Base-by-base conservation (phyloP, 2,113 vertebrate genomes). In the Chaenogobius annularis region DNA sequence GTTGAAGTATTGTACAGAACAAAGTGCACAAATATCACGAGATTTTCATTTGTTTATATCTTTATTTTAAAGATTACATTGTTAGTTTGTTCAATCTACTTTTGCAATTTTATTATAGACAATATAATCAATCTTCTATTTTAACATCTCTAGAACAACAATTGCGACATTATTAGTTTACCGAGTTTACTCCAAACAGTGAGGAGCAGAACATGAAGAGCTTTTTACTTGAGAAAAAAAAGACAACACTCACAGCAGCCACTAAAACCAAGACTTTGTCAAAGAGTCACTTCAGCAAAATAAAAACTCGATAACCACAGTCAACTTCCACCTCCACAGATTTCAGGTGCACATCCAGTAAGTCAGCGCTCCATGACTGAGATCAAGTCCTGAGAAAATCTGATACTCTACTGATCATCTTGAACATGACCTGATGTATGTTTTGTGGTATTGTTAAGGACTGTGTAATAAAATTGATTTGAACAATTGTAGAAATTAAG, bases 201-300 rank as follows among this genome's bases (percentile, higher is more conserved):
- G 62, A 48, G n/a, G 12, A 78, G 75, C 67, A 63, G 47, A n/a
- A 69, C 19, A 78, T 6, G 15, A 31, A 67, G 80, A 52, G 8
- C 10, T 47, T n/a, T 31, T 43, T 17, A 11, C 68, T 72, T 14
- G 10, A 83, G 70, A 87, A 71, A 78, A 82, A 74, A 46, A 52
- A 72, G 44, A 66, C 44, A 48, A 89, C 84, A 79, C 87, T 87
- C 87, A 85, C 89, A 86, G 19, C 72, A 72, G 78, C 84, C 83
- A 72, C 87, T 73, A 85, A 88, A 88, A 83, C 87, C 84, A 85
- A 85, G 67, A 79, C 44, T 59, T 31, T 66, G 23, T 87, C 78
- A 72, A 84, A 72, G 63, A 71, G 79, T 68, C 70, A 68, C 46
- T 62, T 87, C 85, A 89, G 84, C 79, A 80, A 61, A 31, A 64